These are phyloP conservation scores for Trachemys scripta DNA, from an alignment of 2,113 vertebrate species.

Conservation along the genomic window DNA sequence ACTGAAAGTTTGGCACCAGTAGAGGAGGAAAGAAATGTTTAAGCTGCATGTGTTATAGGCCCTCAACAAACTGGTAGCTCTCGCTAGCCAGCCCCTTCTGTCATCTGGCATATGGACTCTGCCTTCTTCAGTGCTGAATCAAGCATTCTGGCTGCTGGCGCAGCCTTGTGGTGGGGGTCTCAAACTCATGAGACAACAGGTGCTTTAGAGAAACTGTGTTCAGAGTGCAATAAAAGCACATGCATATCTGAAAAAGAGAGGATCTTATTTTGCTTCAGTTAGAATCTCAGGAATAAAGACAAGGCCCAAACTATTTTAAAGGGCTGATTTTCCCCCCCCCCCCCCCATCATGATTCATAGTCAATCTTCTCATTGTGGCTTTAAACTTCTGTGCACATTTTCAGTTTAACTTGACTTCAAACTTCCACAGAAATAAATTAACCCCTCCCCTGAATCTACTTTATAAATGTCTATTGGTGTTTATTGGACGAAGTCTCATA, in stretches of 20 bases:
- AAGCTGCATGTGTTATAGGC: not conserved
- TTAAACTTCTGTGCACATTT: not conserved
- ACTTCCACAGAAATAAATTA: not conserved
- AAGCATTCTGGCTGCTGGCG: not conserved
- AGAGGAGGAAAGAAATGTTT: not conserved
- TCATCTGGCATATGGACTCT: not conserved
- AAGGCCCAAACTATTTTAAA: not conserved
- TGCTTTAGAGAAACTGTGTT: not conserved
- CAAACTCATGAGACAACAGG: not conserved
- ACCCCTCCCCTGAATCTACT: not conserved
- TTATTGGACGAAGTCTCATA: not conserved
- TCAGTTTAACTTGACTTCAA: not conserved
- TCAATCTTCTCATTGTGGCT: not conserved
- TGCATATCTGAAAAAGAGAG: not conserved
- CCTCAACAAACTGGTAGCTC: not conserved
- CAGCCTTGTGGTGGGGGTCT: not conserved
- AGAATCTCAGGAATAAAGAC: not conserved
- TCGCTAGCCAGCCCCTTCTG: not conserved
- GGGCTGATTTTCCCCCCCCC: not conserved
- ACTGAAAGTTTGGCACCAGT: not conserved
- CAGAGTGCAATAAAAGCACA: not conserved
- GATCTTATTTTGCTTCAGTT: not conserved
- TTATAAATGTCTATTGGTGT: not conserved
- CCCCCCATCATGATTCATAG: not conserved
- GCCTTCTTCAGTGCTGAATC: not conserved